phyloP scores from a whole-genome alignment of 2,888 invertebrate genomes.

The Pollenia labialis region DNA sequence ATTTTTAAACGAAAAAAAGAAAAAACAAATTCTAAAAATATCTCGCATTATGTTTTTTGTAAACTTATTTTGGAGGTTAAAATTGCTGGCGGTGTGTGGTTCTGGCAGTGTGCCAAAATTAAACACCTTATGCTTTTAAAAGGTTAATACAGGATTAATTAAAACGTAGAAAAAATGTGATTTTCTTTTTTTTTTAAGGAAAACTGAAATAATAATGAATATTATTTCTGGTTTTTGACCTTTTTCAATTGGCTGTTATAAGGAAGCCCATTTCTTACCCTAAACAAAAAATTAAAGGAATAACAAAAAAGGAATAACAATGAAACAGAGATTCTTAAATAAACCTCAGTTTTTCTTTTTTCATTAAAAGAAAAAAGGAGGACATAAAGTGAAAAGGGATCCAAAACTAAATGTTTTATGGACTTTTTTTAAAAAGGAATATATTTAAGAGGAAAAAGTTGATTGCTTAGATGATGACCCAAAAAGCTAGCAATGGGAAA shows the following conservation, averaged over 20 bases:
- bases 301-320: neutral
- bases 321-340: neutral
- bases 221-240: neutral
- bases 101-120: slow-evolving; percentile 52
- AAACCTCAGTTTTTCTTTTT: slow-evolving; percentile 32
- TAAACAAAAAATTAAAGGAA: neutral
- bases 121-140: slow-evolving; percentile 50
- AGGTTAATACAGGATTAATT: slow-evolving; percentile 40
- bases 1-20: neutral
- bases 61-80: slow-evolving; percentile 15
- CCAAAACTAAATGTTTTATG: slow-evolving; percentile 24
- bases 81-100: neutral
- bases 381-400: neutral
- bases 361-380: neutral
- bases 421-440: too few relatives aligned
- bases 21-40: slow-evolving; percentile 7
- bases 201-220: neutral
- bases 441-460: too few relatives aligned
- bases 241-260: slow-evolving; percentile 1
- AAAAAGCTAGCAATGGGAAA: too few relatives aligned
- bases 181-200: neutral
- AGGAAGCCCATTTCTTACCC: neutral
- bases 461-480: too few relatives aligned
- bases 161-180: slow-evolving; percentile 33
- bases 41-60: neutral